Percentiles rank a stretch among this genome's conserved stretches.
phyloP scores from a whole-genome alignment of 2,113 vertebrate species.

The Columbina picui region DNA sequence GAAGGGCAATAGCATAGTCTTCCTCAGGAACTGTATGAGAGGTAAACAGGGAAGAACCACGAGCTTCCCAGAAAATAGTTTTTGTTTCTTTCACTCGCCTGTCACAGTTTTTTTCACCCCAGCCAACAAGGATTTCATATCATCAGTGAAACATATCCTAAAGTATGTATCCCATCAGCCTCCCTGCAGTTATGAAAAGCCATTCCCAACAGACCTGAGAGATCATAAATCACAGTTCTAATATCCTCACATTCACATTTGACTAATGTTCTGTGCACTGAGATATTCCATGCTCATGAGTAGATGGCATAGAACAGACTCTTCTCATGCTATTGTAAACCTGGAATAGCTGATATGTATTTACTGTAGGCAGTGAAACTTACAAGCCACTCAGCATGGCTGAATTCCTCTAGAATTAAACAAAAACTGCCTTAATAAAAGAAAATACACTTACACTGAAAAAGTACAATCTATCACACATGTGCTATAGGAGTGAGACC shows the following conservation, averaged over 20 bases:
- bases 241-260: background rate
- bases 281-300: background rate
- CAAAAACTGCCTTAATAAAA: background rate
- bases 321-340: background rate
- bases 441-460: background rate
- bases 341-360: background rate
- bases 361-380: background rate
- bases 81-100: background rate
- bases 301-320: background rate
- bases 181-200: background rate
- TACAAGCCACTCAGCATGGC: background rate
- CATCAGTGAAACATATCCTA: background rate
- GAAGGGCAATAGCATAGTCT: background rate
- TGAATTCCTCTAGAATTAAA: background rate
- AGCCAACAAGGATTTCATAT: background rate
- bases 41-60: background rate
- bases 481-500: background rate
- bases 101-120: background rate
- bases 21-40: background rate
- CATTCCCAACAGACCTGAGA: background rate
- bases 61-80: accelerated
- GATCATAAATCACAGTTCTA: background rate
- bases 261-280: background rate
- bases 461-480: background rate
- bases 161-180: background rate